Conservation (phyloP, 2,113 vertebrate species). For the Chlamydotis undulata region DNA sequence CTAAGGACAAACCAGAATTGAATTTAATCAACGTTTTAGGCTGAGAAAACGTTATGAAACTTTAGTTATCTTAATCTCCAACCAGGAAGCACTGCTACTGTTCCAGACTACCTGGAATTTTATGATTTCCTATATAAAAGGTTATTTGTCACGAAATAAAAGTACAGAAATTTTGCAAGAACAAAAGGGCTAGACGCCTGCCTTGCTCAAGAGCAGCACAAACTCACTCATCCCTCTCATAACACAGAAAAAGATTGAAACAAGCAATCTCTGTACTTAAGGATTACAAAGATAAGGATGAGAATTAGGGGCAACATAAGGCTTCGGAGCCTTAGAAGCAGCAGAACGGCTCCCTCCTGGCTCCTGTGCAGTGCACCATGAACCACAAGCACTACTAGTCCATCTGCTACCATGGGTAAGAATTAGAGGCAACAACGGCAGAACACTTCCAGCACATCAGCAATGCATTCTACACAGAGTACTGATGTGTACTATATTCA, state of each 20-base stretch:
- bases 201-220: not conserved
- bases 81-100: not conserved
- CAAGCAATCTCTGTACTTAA: not conserved
- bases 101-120: not conserved
- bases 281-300: not conserved
- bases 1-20: not conserved
- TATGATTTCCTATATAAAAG: not conserved
- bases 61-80: not conserved
- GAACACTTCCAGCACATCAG: not conserved
- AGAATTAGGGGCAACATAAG: not conserved
- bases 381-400: not conserved
- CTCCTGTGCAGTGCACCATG: not conserved
- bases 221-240: not conserved
- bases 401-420: not conserved
- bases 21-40: not conserved
- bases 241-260: not conserved
- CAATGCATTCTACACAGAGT: not conserved
- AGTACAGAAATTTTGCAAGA: not conserved
- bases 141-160: not conserved
- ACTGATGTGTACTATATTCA: not conserved
- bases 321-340: not conserved
- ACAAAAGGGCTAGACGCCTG: not conserved
- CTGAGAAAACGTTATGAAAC: not conserved
- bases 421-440: not conserved
- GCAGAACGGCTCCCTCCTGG: not conserved